Conservation (phyloP, 2,113 vertebrate species). For the Candoia aspera region DNA sequence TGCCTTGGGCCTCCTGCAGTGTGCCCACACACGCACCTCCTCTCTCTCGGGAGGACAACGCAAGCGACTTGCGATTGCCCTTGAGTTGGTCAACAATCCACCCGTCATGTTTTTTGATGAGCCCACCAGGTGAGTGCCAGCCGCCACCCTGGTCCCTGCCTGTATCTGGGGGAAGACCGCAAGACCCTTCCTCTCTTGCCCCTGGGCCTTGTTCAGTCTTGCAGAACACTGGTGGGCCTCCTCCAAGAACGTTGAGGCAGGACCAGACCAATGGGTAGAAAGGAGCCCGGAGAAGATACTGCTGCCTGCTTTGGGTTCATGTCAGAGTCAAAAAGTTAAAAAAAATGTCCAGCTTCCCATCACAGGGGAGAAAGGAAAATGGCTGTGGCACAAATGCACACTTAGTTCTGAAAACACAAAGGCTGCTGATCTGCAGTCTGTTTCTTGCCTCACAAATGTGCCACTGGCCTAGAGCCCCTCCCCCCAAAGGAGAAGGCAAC, state of each 20-base stretch:
- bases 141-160: background rate
- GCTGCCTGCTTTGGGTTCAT: background rate
- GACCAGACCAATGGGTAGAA: background rate
- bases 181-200: background rate
- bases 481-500: background rate
- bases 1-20: slow-evolving; percentile 91
- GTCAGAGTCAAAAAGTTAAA: background rate
- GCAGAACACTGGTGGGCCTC: background rate
- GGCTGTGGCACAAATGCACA: background rate
- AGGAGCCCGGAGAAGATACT: background rate
- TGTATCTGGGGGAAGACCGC: background rate
- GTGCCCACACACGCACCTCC: slow-evolving; percentile 89
- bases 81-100: slow-evolving; percentile 97
- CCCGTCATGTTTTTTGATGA: slow-evolving; percentile 99
- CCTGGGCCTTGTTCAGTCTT: background rate
- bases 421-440: background rate
- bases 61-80: slow-evolving; percentile 94
- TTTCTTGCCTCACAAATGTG: background rate
- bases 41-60: slow-evolving; percentile 92
- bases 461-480: background rate
- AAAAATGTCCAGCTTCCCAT: background rate
- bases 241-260: background rate
- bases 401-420: background rate
- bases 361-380: background rate
- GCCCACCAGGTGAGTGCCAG: slow-evolving; percentile 87